Conservation (phyloP, 2,797 vertebrate species). For the Coranthus polyacanthus region DNA sequence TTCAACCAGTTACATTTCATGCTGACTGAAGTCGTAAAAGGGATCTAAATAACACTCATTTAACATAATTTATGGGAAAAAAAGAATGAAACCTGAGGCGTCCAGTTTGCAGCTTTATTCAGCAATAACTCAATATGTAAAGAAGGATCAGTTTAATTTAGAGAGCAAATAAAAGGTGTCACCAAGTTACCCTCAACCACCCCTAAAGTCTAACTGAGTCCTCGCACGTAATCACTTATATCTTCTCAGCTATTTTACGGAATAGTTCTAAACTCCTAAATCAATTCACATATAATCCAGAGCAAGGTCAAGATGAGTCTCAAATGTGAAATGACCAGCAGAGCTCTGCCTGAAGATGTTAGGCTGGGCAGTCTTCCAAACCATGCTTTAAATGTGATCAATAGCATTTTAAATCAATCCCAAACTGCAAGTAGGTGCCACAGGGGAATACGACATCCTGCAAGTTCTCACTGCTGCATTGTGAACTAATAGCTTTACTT, state of each 20-base stretch:
- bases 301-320: slow-evolving; percentile 44
- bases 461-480: slow-evolving; percentile 31
- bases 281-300: slow-evolving; percentile 29
- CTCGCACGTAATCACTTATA: too few relatives aligned
- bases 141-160: too few relatives aligned
- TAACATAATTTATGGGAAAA: too few relatives aligned
- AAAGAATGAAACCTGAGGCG: too few relatives aligned
- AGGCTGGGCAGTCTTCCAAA: slow-evolving; percentile 51
- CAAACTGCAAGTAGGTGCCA: slow-evolving; percentile 33
- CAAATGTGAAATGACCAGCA: slow-evolving; percentile 40
- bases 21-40: too few relatives aligned
- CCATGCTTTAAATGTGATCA: slow-evolving; percentile 48
- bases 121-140: too few relatives aligned
- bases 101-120: too few relatives aligned
- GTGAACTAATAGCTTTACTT: slow-evolving; percentile 2
- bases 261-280: slow-evolving; percentile 33
- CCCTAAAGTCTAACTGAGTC: not conserved
- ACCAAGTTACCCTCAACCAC: not conserved
- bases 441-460: slow-evolving; percentile 26
- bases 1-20: too few relatives aligned
- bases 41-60: too few relatives aligned
- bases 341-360: slow-evolving; percentile 30
- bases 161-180: too few relatives aligned
- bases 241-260: slow-evolving; percentile 16
- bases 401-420: slow-evolving; percentile 62